Conservation (phyloP, 1,140 invertebrate species). For the Halotydeus destructor region DNA sequence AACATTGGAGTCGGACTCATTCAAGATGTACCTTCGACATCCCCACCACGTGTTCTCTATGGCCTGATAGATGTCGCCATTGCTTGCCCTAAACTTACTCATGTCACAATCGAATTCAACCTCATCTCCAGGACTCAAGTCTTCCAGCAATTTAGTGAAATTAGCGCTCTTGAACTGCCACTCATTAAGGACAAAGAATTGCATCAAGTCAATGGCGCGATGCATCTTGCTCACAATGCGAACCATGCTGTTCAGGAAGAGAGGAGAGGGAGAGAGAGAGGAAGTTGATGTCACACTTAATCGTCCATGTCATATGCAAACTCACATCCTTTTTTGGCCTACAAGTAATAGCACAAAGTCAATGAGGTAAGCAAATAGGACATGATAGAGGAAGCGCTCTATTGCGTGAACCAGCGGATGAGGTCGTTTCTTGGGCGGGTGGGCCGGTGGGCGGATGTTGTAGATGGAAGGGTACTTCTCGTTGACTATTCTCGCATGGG, state of each 20-base stretch:
- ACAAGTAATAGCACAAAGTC: conserved; percentile 9
- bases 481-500: background rate
- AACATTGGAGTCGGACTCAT: conserved; percentile 14
- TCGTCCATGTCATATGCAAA: background rate
- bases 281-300: background rate
- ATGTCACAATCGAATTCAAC: conserved; percentile 45
- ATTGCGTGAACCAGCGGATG: conserved; percentile 1
- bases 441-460: conserved; percentile 5
- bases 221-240: conserved; percentile 13
- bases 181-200: conserved; percentile 52
- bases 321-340: conserved; percentile 3
- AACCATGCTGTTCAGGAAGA: conserved; percentile 12
- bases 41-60: background rate
- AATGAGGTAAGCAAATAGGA: conserved; percentile 9
- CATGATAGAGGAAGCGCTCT: conserved; percentile 8
- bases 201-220: conserved; percentile 33
- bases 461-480: background rate
- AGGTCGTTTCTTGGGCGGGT: background rate
- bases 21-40: conserved; percentile 10
- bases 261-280: no score
- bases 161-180: conserved; percentile 61
- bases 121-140: background rate
- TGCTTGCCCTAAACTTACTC: conserved; percentile 38
- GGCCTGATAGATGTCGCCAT: conserved; percentile 20
- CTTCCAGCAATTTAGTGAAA: conserved; percentile 31